Evolutionary conservation across 2,113 vertebrate species (phyloP), one percentile per base, ranked within the genome.

Genomic region (Mandrillus leucophaeus): DNA sequence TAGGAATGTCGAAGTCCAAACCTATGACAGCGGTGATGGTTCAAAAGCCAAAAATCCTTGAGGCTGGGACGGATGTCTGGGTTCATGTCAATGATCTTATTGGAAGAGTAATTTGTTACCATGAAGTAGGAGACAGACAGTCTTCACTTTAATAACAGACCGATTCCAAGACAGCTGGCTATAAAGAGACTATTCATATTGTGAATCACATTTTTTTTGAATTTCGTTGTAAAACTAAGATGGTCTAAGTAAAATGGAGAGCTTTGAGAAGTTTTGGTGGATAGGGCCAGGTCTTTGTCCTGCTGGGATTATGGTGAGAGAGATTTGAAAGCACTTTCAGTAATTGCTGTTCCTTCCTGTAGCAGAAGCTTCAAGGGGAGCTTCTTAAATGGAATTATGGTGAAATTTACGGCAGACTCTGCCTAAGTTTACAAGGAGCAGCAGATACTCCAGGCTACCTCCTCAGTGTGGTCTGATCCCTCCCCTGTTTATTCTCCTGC

Each of bases 191-290:
- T 25, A 30, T 72, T 95, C 73, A 66, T 30, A 70, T 27, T 1
- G 0, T 66, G 59, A 95, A 86, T 86, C 25, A 2, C 40, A 16
- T 32, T 76, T 88, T 86, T 83, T 66, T 38, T 3, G 4, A 66
- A 73, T 91, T 70, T 45, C 75, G 38, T 82, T 89, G 25, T 86
- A 52, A 86, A 92, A 88, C 75, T 66, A 79, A 91, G 90, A 52
- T 43, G 61, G 43, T 45, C 82, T 91, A 6, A 59, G 87, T 61
- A 72, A 96, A 92, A 57, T 38, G 64, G 94, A 59, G n/a, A 8
- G 40, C 38, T 94, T 96, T 91, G 91, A 84, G 75, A 96, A 80
- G n/a, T 68, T 95, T 38, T 16, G 35, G 72, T 52, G 70, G 57
- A 43, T 14, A 48, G 52, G 82, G 59, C 83, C 59, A 55, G 30